Percentiles rank a stretch among this genome's conserved stretches.
These are phyloP conservation scores for Chironomus tentans DNA, from an alignment of 2,888 invertebrate species.

Conservation along the genomic window DNA sequence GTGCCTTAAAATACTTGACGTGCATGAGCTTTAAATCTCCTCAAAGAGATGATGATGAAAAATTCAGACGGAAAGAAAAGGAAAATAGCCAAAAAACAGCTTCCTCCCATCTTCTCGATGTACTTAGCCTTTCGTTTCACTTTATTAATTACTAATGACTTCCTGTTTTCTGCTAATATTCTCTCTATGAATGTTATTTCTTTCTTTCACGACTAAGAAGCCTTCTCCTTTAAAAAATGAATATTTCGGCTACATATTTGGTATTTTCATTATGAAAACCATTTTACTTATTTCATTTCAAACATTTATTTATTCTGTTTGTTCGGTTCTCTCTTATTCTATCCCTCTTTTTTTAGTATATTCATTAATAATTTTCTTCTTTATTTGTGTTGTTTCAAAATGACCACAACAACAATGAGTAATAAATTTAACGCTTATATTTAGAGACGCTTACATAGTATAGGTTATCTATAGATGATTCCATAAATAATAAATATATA, in stretches of 20 bases:
- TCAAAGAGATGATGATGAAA: too few species aligned
- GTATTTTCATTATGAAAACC: neutral
- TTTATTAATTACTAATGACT: neutral
- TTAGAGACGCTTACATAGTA: neutral
- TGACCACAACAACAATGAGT: conserved; percentile 26
- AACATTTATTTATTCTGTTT: neutral
- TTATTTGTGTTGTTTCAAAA: conserved; percentile 1
- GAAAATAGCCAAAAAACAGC: too few species aligned
- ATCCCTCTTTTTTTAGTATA: neutral
- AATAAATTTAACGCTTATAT: neutral
- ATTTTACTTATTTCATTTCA: too few species aligned
- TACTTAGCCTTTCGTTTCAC: neutral
- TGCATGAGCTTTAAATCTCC: too few species aligned
- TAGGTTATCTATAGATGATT: neutral
- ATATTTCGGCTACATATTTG: too few species aligned
- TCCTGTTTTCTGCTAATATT: neutral
- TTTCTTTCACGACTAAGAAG: neutral
- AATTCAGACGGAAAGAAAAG: too few species aligned
- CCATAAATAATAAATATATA: neutral
- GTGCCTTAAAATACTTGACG: too few species aligned
- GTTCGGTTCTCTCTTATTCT: neutral
- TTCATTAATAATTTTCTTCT: neutral
- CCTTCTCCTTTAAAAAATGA: too few species aligned
- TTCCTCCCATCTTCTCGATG: too few species aligned
- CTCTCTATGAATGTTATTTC: neutral